Percentiles rank a stretch among this genome's conserved stretches.
These are phyloP conservation scores for Rotaria socialis DNA, from an alignment of 2,888 invertebrate genomes.

Conservation along the genomic window DNA sequence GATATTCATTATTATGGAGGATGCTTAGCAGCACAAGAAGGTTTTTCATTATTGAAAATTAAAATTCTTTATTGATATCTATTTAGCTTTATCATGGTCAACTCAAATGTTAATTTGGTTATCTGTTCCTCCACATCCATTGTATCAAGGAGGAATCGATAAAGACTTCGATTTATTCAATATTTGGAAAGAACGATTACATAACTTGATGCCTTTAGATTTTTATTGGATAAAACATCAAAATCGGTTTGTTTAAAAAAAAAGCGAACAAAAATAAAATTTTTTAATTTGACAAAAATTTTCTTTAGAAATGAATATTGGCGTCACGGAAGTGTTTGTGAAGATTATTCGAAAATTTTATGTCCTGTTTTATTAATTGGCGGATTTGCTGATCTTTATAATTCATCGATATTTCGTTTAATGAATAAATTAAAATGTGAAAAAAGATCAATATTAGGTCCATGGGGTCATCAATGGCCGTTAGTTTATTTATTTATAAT, in stretches of 20 bases:
- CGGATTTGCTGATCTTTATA: slow-evolving; percentile 48
- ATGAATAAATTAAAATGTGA: slow-evolving; percentile 40
- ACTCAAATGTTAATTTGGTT: slow-evolving; percentile 48
- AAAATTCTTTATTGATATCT: too few relatives aligned
- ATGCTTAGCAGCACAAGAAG: slow-evolving; percentile 47
- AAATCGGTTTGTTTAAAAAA: neutral
- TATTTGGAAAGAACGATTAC: slow-evolving; percentile 40
- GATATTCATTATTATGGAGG: slow-evolving; percentile 49
- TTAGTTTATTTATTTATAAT: neutral
- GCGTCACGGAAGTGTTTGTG: slow-evolving; percentile 48
- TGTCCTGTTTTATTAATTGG: slow-evolving; percentile 46
- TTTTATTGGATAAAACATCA: slow-evolving; percentile 47
- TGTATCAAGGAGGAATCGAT: slow-evolving; percentile 40
- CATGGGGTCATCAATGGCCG: slow-evolving; percentile 49
- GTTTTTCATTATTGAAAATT: neutral
- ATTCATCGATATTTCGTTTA: slow-evolving; percentile 47
- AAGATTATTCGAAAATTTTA: slow-evolving; percentile 46
- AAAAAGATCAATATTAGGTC: slow-evolving; percentile 47
- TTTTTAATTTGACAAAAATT: too few relatives aligned
- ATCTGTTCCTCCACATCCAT: slow-evolving; percentile 47
- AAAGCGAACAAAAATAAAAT: too few relatives aligned
- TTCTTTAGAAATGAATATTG: slow-evolving; percentile 44
- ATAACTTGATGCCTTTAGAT: neutral
- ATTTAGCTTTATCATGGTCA: slow-evolving; percentile 46
- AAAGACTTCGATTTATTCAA: slow-evolving; percentile 33